A percentile compares a stretch with the other conserved stretches of the same genome.
These are phyloP conservation scores for Nemotelus nigrinus DNA, from an alignment of 2,888 invertebrate species.

Conservation along the genomic window DNA sequence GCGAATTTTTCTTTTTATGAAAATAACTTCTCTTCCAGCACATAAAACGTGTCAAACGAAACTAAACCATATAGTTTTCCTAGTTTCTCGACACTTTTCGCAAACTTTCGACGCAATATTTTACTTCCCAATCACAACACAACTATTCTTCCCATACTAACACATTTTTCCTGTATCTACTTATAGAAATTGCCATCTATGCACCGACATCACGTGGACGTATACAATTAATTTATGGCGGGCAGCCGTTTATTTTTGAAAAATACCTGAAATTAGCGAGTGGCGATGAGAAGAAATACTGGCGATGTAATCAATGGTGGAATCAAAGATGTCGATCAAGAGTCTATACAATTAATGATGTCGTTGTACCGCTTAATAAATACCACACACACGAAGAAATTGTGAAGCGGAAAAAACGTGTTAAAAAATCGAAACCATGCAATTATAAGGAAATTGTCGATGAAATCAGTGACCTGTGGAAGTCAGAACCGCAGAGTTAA, in stretches of 20 bases:
- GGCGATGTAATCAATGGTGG: conserved; percentile 66
- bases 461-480: conserved; percentile 55
- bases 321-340: conserved; percentile 65
- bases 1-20: too few relatives aligned
- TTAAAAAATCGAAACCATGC: conserved; percentile 57
- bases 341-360: conserved; percentile 63
- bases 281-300: conserved; percentile 63
- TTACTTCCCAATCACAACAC: not conserved
- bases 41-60: too few relatives aligned
- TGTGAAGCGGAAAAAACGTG: conserved; percentile 63
- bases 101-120: too few relatives aligned
- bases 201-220: conserved; percentile 64
- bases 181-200: conserved; percentile 61
- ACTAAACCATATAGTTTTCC: too few relatives aligned
- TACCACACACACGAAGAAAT: conserved; percentile 65
- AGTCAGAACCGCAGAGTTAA: conserved; percentile 1
- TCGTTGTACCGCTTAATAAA: conserved; percentile 63
- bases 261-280: conserved; percentile 61
- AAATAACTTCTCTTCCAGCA: too few relatives aligned
- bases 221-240: conserved; percentile 64
- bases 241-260: conserved; percentile 65
- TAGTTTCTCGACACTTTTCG: too few relatives aligned
- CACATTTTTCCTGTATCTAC: conserved; percentile 44
- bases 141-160: conserved; percentile 7
- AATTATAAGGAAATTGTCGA: conserved; percentile 64